Conservation (phyloP, 2,888 invertebrate species). For the Protonemura montana region DNA sequence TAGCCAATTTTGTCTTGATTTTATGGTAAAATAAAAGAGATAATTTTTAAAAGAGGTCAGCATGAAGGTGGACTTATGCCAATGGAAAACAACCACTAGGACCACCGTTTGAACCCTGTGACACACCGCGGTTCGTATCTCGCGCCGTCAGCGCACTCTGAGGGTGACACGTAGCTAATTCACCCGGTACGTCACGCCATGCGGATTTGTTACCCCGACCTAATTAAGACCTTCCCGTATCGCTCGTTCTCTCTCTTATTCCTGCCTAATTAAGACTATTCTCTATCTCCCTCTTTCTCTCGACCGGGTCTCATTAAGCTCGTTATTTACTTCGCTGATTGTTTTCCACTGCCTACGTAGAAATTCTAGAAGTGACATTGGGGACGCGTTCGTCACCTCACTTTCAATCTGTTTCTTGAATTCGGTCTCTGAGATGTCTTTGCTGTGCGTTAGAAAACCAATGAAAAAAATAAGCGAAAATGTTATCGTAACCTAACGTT, state of each 20-base stretch:
- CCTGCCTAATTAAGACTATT: slow-evolving; percentile 33
- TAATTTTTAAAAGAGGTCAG: too few relatives aligned
- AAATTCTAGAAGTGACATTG: background rate
- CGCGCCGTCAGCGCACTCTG: background rate
- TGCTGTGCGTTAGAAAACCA: too few relatives aligned
- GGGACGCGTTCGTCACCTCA: background rate
- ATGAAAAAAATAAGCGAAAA: too few relatives aligned
- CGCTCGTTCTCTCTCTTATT: background rate
- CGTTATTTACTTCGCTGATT: slow-evolving; percentile 38
- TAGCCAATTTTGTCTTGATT: too few relatives aligned
- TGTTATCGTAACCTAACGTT: too few relatives aligned
- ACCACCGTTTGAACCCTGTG: too few relatives aligned
- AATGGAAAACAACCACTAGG: too few relatives aligned
- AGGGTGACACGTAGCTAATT: background rate
- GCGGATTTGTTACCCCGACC: slow-evolving; percentile 36
- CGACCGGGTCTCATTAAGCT: slow-evolving; percentile 30
- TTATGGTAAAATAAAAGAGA: too few relatives aligned
- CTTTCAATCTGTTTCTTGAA: background rate
- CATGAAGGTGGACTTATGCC: too few relatives aligned
- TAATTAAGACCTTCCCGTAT: slow-evolving; percentile 39
- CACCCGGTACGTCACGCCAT: background rate
- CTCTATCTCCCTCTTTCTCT: background rate
- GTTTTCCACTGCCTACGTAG: slow-evolving; percentile 26
- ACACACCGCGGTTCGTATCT: too few relatives aligned
- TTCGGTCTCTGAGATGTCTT: background rate